Conservation (phyloP, 2,888 invertebrate species). For the Lampropteryx suffumata region DNA sequence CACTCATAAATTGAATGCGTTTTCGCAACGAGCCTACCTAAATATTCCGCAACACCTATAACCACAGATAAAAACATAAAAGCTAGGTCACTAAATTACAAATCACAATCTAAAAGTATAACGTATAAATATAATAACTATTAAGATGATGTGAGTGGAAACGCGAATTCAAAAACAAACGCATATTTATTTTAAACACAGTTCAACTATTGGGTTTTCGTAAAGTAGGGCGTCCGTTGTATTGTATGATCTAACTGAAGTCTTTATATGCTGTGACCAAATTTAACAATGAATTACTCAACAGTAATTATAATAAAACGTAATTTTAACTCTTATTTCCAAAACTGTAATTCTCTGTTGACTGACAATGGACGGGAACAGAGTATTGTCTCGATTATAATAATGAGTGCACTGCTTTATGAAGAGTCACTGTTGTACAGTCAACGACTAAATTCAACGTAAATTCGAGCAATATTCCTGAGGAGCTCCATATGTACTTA, state of each 20-base stretch:
- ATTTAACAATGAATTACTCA: constrained; percentile 65
- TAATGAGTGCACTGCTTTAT: constrained; percentile 63
- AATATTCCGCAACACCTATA: constrained; percentile 30
- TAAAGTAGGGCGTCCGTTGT: not conserved
- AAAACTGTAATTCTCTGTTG: constrained; percentile 73
- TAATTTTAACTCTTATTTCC: constrained; percentile 70
- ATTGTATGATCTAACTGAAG: constrained; percentile 12
- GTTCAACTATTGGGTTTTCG: too few species aligned
- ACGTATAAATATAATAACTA: not conserved
- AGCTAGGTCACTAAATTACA: constrained; percentile 1
- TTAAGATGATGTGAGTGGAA: too few species aligned
- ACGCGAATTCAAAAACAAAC: too few species aligned
- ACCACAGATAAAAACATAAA: constrained; percentile 17
- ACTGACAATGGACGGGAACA: constrained; percentile 76
- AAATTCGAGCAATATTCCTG: too few species aligned
- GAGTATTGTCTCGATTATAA: constrained; percentile 72
- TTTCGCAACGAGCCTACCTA: constrained; percentile 59
- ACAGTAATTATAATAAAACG: constrained; percentile 74
- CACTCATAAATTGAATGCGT: constrained; percentile 56
- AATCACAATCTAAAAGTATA: not conserved
- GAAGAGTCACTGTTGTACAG: constrained; percentile 55
- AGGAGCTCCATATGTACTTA: too few species aligned
- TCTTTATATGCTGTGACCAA: constrained; percentile 16
- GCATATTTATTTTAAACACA: not conserved
- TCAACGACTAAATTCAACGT: not conserved